A percentile compares a stretch with the other conserved stretches of the same genome.
These are phyloP conservation scores for Griposia aprilina DNA, from an alignment of 2,888 invertebrate genomes.

Conservation along the genomic window DNA sequence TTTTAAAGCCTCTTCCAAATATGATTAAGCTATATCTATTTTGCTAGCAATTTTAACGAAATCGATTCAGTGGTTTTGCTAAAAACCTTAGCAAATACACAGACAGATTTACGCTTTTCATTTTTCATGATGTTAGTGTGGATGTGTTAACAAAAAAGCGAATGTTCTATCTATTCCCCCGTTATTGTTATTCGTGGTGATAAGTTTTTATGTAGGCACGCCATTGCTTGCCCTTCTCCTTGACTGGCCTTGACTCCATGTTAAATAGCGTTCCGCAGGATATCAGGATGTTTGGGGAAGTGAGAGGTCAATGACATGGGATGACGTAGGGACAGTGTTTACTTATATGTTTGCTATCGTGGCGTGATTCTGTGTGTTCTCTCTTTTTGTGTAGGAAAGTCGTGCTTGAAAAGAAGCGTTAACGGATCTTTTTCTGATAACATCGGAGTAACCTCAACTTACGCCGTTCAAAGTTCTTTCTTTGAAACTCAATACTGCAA, in stretches of 20 bases:
- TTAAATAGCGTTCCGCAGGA: conserved; percentile 52
- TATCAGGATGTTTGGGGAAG: conserved; percentile 54
- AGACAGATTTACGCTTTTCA: neutral
- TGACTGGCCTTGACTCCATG: conserved; percentile 70
- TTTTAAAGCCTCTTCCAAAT: too few species aligned
- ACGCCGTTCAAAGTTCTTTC: too few species aligned
- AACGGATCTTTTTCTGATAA: neutral
- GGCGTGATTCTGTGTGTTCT: neutral
- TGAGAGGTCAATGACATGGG: conserved; percentile 58
- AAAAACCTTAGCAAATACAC: neutral
- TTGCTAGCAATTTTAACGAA: neutral
- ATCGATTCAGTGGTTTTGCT: neutral
- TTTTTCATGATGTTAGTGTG: neutral
- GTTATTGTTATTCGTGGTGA: conserved; percentile 66
- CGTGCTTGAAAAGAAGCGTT: neutral
- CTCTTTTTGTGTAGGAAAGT: neutral
- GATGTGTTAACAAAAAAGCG: conserved; percentile 62
- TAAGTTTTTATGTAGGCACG: conserved; percentile 71
- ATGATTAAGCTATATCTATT: too few species aligned
- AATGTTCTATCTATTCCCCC: conserved; percentile 46
- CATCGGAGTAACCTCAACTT: neutral
- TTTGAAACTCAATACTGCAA: too few species aligned
- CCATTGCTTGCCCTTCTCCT: conserved; percentile 67
- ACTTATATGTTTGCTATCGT: conserved; percentile 37
- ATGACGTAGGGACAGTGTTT: conserved; percentile 30